A percentile compares a stretch with the other conserved stretches of the same genome.
phyloP scores from a whole-genome alignment of 2,797 vertebrate genomes.

The Hippopotamyrus pictus region DNA sequence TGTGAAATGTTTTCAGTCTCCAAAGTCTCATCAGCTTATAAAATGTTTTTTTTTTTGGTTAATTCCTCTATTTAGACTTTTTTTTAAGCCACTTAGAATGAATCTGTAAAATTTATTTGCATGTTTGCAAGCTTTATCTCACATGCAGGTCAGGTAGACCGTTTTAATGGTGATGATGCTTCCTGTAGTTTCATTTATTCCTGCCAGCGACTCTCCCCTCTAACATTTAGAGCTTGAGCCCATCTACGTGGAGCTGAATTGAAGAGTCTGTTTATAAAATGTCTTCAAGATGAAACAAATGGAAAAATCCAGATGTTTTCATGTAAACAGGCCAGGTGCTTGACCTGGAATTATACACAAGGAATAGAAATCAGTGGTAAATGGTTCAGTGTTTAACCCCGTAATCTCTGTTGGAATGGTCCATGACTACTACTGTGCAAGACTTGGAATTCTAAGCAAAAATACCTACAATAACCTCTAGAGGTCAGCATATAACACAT shows the following conservation, averaged over 20 bases:
- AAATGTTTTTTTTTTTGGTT: neutral
- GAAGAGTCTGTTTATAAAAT: neutral
- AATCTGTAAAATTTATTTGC: neutral
- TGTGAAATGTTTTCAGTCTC: slow-evolving; percentile 3
- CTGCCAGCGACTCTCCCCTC: neutral
- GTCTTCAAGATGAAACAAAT: neutral
- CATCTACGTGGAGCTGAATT: neutral
- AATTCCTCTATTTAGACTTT: neutral
- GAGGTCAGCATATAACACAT: neutral
- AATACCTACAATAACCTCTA: neutral
- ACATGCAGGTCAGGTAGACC: neutral
- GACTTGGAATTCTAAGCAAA: neutral
- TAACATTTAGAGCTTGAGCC: neutral
- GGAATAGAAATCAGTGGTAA: neutral
- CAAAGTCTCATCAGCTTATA: slow-evolving; percentile 1
- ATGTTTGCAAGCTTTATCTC: neutral
- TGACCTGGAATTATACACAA: neutral
- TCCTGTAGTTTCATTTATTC: neutral
- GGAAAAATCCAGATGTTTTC: neutral
- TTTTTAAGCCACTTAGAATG: slow-evolving; percentile 13
- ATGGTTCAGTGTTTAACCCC: neutral
- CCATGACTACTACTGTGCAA: neutral
- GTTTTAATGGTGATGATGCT: neutral
- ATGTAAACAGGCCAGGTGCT: neutral
- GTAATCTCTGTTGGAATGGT: neutral